These are phyloP conservation scores for Silurus lanzhouensis DNA, from an alignment of 2,797 vertebrate species.

Conservation along the genomic window DNA sequence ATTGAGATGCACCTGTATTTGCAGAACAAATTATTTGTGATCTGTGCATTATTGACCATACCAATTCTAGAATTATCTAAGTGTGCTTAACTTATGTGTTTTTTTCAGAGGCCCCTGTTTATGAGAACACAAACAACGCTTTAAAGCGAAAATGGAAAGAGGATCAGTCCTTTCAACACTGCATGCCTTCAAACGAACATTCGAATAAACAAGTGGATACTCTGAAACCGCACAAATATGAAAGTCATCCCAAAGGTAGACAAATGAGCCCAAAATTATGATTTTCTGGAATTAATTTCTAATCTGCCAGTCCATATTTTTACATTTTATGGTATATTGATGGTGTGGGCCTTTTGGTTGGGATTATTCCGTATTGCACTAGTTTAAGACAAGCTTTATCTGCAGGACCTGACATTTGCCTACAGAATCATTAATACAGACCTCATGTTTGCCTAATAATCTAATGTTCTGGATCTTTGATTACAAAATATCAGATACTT, in stretches of 20 bases:
- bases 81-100: neutral
- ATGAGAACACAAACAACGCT: constrained; percentile 47
- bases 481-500: neutral
- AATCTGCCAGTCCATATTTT: neutral
- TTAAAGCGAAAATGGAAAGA: neutral
- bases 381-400: neutral
- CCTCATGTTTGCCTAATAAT: neutral
- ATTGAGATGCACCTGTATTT: neutral
- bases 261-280: neutral
- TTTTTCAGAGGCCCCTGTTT: constrained; percentile 45
- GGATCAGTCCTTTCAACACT: neutral
- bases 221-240: constrained; percentile 27
- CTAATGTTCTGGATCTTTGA: neutral
- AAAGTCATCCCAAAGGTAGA: neutral
- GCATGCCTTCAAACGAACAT: constrained; percentile 8
- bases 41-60: neutral
- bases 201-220: constrained; percentile 2
- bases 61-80: neutral
- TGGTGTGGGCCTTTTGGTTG: no score
- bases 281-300: neutral
- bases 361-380: neutral
- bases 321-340: neutral
- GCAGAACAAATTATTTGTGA: constrained; percentile 14
- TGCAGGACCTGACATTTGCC: neutral
- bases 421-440: neutral